Evolutionary conservation across 2,888 invertebrate species (phyloP).

Genomic region (Agrilus cyanescens): DNA sequence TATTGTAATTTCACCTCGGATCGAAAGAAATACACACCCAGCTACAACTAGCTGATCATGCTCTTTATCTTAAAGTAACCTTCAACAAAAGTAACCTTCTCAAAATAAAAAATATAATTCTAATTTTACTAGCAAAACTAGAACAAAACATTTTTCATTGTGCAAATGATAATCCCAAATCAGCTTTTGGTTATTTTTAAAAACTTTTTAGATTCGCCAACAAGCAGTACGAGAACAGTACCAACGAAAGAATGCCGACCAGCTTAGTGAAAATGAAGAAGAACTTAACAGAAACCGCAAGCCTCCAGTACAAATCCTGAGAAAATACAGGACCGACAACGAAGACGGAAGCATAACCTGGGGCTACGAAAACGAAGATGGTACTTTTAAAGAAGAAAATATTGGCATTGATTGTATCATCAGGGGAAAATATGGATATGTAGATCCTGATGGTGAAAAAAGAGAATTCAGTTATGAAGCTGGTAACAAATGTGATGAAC

Average conservation of each 20-base stretch:
- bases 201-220: too few relatives aligned
- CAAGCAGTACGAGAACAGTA: too few relatives aligned
- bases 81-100: too few relatives aligned
- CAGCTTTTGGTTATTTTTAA: too few relatives aligned
- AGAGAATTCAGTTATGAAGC: conserved; percentile 75
- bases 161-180: too few relatives aligned
- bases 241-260: conserved; percentile 1
- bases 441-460: conserved; percentile 71
- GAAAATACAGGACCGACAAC: conserved; percentile 64
- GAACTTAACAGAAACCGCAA: conserved; percentile 34
- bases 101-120: too few relatives aligned
- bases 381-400: conserved; percentile 74
- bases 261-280: conserved; percentile 23
- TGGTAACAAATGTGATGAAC: conserved; percentile 58
- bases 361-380: conserved; percentile 83
- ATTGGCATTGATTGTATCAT: conserved; percentile 59
- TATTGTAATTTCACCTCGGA: too few relatives aligned
- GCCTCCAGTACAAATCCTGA: conserved; percentile 34
- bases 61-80: too few relatives aligned
- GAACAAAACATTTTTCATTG: too few relatives aligned
- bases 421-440: conserved; percentile 71
- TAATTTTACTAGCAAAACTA: too few relatives aligned
- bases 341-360: conserved; percentile 72
- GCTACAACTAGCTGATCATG: too few relatives aligned
- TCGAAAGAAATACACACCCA: too few relatives aligned